These are phyloP conservation scores for Salpingus planirostris DNA, from an alignment of 2,888 invertebrate species.

Conservation along the genomic window DNA sequence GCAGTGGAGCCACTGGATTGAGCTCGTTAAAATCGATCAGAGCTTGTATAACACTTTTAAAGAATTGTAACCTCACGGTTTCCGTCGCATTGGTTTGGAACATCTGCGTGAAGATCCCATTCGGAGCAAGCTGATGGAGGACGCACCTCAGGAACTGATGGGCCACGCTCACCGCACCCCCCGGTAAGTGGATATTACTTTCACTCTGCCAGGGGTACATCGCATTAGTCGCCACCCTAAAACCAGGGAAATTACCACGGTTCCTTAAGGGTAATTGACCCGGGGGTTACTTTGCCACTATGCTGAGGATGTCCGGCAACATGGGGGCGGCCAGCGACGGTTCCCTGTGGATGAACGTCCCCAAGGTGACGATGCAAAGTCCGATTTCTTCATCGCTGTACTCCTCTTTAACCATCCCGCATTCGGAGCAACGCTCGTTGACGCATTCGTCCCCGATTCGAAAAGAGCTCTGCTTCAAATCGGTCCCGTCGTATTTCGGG, in stretches of 20 bases:
- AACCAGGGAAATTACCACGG: constrained; percentile 9
- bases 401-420: constrained; percentile 79
- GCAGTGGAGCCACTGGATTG: constrained; percentile 89
- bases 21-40: constrained; percentile 93
- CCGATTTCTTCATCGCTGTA: constrained; percentile 97
- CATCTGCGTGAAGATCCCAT: constrained; percentile 93
- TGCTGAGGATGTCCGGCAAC: constrained; percentile 81
- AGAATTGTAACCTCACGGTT: constrained; percentile 70
- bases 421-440: constrained; percentile 75
- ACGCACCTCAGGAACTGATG: constrained; percentile 95
- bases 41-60: constrained; percentile 88
- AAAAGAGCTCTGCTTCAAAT: constrained; percentile 53
- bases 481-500: constrained; percentile 32
- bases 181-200: constrained; percentile 80
- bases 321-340: constrained; percentile 90
- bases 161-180: constrained; percentile 91
- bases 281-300: constrained; percentile 67
- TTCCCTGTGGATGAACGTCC: constrained; percentile 94
- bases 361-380: constrained; percentile 84
- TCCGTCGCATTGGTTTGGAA: constrained; percentile 83
- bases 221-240: constrained; percentile 65
- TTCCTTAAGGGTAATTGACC: constrained; percentile 16
- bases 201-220: constrained; percentile 86
- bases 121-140: constrained; percentile 92
- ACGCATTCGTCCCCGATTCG: constrained; percentile 64